These are phyloP conservation scores for Microcebus jonahi DNA, from an alignment of 2,113 vertebrate genomes.

Conservation along the genomic window DNA sequence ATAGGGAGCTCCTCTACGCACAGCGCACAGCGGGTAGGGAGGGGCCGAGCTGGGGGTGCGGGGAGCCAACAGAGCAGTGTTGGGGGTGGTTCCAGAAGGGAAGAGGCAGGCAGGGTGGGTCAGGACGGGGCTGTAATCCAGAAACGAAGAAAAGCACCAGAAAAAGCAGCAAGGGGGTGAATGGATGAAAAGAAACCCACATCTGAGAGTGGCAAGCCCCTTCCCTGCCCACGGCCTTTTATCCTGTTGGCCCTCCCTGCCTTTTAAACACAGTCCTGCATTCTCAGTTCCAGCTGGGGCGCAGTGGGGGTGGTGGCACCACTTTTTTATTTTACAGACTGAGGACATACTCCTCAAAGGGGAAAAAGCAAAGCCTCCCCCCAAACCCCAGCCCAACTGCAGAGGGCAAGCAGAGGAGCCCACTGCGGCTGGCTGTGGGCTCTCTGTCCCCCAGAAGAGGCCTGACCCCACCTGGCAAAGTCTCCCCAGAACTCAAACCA, in stretches of 20 bases:
- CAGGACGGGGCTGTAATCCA: slow-evolving; percentile 32
- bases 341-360: not conserved
- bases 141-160: slow-evolving; percentile 52
- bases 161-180: not conserved
- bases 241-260: not conserved
- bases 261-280: not conserved
- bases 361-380: not conserved
- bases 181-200: slow-evolving; percentile 38
- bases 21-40: not conserved
- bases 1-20: not conserved
- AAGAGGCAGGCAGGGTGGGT: slow-evolving; percentile 36
- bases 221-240: not conserved
- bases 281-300: not conserved
- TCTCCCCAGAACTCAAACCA: slow-evolving; percentile 16
- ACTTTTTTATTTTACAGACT: not conserved
- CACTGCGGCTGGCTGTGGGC: fast-evolving
- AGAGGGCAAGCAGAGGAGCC: not conserved
- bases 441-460: not conserved
- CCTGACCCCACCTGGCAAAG: not conserved
- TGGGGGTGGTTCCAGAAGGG: slow-evolving; percentile 41
- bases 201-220: not conserved
- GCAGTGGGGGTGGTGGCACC: not conserved
- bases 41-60: not conserved
- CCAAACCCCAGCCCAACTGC: not conserved
- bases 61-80: not conserved